Percentiles rank a stretch among this genome's conserved stretches.
Evolutionary conservation across 2,113 vertebrate genomes (phyloP).

Genomic region (Oreochromis aureus): DNA sequence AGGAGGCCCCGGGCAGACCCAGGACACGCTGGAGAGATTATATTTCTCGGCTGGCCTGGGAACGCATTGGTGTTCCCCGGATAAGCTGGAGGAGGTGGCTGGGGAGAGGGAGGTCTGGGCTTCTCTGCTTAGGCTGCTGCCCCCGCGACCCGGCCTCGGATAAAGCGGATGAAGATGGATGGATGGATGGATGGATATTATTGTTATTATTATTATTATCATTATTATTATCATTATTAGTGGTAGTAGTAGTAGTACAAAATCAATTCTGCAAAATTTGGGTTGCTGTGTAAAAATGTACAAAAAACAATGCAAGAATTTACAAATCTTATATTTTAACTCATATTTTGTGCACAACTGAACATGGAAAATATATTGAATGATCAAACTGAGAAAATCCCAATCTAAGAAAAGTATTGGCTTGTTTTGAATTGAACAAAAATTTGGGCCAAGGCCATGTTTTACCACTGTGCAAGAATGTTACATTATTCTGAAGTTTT

Average conservation of each 20-base stretch:
- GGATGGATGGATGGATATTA: too few relatives aligned
- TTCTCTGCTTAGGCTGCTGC: too few relatives aligned
- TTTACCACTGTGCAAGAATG: not conserved
- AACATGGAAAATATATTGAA: not conserved
- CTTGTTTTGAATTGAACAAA: not conserved
- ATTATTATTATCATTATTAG: not conserved
- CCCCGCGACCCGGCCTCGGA: too few relatives aligned
- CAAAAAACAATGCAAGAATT: not conserved
- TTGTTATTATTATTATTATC: rapidly evolving
- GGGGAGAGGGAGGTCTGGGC: too few relatives aligned
- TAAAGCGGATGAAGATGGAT: too few relatives aligned
- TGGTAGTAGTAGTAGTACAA: not conserved
- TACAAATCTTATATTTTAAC: not conserved
- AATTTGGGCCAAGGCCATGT: not conserved
- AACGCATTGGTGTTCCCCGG: too few relatives aligned
- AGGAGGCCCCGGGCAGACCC: too few relatives aligned
- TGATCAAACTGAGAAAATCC: not conserved
- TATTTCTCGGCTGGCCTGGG: too few relatives aligned
- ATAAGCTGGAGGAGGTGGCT: too few relatives aligned
- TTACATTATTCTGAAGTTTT: not conserved
- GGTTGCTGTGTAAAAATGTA: not conserved
- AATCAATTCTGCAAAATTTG: not conserved
- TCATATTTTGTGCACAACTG: not conserved
- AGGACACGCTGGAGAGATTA: too few relatives aligned
- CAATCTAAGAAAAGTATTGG: not conserved